phyloP scores from a whole-genome alignment of 1,140 invertebrate genomes.

The Andricus grossulariae region DNA sequence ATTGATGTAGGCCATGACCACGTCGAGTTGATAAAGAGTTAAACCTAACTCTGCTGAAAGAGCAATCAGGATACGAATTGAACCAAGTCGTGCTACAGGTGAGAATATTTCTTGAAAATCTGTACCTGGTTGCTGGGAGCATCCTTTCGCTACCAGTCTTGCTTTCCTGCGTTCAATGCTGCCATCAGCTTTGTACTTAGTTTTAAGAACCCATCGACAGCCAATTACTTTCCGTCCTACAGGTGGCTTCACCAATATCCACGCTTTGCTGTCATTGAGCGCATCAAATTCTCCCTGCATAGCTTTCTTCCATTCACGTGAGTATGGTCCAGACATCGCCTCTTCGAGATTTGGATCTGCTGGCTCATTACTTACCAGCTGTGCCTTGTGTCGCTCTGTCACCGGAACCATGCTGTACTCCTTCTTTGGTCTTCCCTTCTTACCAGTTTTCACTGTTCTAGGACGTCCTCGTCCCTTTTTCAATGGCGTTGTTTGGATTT shows the following conservation, averaged over 20 bases:
- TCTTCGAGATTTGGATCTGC: constrained; percentile 6
- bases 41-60: too few relatives aligned
- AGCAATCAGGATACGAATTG: too few relatives aligned
- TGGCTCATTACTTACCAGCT: constrained; percentile 3
- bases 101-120: constrained; percentile 59
- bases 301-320: too few relatives aligned
- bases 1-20: too few relatives aligned
- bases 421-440: neutral
- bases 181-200: neutral
- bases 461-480: neutral
- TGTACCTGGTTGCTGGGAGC: constrained; percentile 48
- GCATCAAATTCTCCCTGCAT: too few relatives aligned
- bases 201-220: too few relatives aligned
- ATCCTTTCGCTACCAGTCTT: constrained; percentile 60
- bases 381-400: neutral
- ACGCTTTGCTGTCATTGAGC: constrained; percentile 37
- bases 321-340: neutral
- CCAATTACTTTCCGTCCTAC: too few relatives aligned
- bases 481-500: neutral
- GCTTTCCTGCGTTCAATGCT: constrained; percentile 33
- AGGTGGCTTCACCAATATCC: constrained; percentile 11
- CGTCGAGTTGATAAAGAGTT: too few relatives aligned
- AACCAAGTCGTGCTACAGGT: constrained; percentile 55
- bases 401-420: neutral
- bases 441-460: neutral